Base-by-base conservation (phyloP, 2,113 vertebrate species). In the Axis porcinus region DNA sequence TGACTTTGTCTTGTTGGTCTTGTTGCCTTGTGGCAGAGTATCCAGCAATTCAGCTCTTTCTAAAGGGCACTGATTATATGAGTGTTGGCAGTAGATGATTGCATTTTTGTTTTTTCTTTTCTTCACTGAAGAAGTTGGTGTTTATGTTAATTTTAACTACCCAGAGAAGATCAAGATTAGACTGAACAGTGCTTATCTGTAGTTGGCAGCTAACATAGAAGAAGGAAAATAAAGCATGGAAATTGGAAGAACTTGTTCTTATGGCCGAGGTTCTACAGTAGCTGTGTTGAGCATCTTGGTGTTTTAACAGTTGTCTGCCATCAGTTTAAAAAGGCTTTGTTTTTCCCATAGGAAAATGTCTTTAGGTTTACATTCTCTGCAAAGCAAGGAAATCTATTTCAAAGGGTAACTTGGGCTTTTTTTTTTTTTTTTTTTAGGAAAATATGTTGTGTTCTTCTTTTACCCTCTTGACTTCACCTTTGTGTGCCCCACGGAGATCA, bases 401-500 rank as follows among this genome's bases (percentile, higher is more conserved):
- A 86, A 64, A 94, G 54, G 30, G 52, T 95, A 95, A 96, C 52
- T 16, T 84, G 6, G 78, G 7, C 33, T 27, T 91, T 3, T 55
- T 82, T 45, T 76, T 50, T 50, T 23, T 45, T 15, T 16, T 21
- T 6, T 13, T 9, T 47, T 90, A 99, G 99, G 99, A 84, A 99
- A 99, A 98, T 99, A 99, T 0, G 98, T 99, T 6, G 99, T 99
- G 30, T 99, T 99, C 83, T 99, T 99, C 98, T 99, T 99, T 98
- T 99, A 99, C 90, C 99, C 99, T 0, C 98, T 99, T 99, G 99
- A 99, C 96, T 99, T 99, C 98, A 99, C 99, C 78, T 99, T 99
- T 78, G 99, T 99, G 58, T 99, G 99, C 95, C 99, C 99, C 5
- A 99, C 99, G 33, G 99, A 99, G 99, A 99, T 99, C 95, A 99